These are phyloP conservation scores for Epinephelus coioides DNA, from an alignment of 2,797 vertebrate species.

Conservation along the genomic window DNA sequence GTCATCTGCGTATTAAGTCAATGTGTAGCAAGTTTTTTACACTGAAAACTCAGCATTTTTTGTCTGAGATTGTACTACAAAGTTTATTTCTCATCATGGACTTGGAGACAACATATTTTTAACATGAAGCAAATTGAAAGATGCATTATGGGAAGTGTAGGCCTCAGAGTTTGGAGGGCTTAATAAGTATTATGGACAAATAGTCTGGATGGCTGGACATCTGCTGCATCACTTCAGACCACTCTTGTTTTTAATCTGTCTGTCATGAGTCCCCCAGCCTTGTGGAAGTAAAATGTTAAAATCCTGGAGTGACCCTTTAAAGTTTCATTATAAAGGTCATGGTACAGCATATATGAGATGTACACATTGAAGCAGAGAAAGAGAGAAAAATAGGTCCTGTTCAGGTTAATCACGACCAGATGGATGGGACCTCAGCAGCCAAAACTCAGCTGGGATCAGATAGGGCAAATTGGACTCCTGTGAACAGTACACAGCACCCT, in stretches of 20 bases:
- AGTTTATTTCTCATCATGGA: background rate
- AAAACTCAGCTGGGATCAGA: conserved; percentile 55
- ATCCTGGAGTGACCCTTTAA: conserved; percentile 26
- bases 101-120: background rate
- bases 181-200: background rate
- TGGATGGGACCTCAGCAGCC: conserved; percentile 57
- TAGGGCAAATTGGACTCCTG: conserved; percentile 42
- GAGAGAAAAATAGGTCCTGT: conserved; percentile 42
- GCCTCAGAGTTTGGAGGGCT: background rate
- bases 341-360: background rate
- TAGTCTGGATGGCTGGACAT: background rate
- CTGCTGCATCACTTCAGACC: background rate
- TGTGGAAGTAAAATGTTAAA: conserved; percentile 20
- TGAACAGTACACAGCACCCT: conserved; percentile 14
- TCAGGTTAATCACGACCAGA: conserved; percentile 71
- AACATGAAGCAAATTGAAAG: conserved; percentile 3
- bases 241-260: background rate
- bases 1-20: background rate
- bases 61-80: background rate
- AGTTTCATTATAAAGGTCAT: conserved; percentile 14
- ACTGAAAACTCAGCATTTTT: background rate
- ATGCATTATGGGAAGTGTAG: conserved; percentile 11
- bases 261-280: background rate
- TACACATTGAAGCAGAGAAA: background rate
- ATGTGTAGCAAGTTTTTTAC: too few relatives aligned